Base-by-base conservation (phyloP, 2,113 vertebrate genomes). In the Scolopax mira region DNA sequence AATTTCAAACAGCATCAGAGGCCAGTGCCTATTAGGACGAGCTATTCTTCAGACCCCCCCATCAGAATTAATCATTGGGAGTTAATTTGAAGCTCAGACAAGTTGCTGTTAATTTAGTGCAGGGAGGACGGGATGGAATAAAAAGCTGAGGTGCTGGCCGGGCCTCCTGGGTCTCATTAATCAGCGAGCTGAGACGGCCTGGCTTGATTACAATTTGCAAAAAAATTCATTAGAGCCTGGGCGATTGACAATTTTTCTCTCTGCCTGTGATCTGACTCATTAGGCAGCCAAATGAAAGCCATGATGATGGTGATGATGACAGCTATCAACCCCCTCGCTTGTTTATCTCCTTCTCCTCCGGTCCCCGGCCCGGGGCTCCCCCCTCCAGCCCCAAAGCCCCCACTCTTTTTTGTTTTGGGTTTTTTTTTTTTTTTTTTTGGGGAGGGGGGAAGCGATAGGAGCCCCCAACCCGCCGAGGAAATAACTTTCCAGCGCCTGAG, bases 151-250 rank as follows among this genome's bases (percentile, higher is more conserved):
- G 98, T 98, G 97, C 98, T 96, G 98, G 98, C 98, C 97, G 97
- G 96, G 98, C 98, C 98, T 98, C 98, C 96, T 95, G 98, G 98
- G 99, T 97, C 98, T 98, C 99, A 98, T 99, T 98, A 98, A 99
- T 99, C 99, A 99, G 98, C 98, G 98, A 98, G 98, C 97, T 97
- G 97, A 97, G 98, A 99, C 98, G 98, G 98, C 98, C 98, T 97
- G 98, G 97, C 98, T 99, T 99, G 98, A 99, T 99, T 99, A 99
- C 99, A 99, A 99, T 99, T 99, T 99, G 98, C 98, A 98, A 98
- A 98, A 98, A 99, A 99, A 99, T 98, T 99, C 98, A 99, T 99
- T 99, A 99, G 98, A 98, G 98, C 98, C 98, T 79, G 94, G 98
- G 98, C 98, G 98, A 98, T 99, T 98, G 98, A 99, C 98, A 98